Conservation (phyloP, 2,113 vertebrate genomes). For the Amblyopsis rosae region DNA sequence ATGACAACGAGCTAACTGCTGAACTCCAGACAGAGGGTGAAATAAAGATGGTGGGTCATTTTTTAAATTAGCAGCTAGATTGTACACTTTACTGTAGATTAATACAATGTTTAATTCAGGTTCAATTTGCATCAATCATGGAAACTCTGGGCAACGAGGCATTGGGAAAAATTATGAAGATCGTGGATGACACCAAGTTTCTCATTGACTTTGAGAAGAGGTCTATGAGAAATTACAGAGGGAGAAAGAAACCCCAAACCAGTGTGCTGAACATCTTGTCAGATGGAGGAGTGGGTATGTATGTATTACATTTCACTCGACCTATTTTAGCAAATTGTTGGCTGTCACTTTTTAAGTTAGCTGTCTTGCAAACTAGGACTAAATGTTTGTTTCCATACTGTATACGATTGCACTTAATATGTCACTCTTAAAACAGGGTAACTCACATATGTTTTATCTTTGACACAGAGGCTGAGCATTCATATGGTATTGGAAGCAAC, state of each 20-base stretch:
- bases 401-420: too few species aligned
- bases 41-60: slow-evolving; percentile 56
- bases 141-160: slow-evolving; percentile 76
- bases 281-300: slow-evolving; percentile 52
- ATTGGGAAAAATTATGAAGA: slow-evolving; percentile 74
- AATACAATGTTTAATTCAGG: slow-evolving; percentile 39
- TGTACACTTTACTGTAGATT: not conserved
- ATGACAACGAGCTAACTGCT: not conserved
- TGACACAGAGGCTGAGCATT: slow-evolving; percentile 52
- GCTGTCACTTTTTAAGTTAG: not conserved
- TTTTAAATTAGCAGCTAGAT: too few species aligned
- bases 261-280: slow-evolving; percentile 63
- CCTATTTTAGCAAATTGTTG: not conserved
- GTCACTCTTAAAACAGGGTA: too few species aligned
- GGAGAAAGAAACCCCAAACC: slow-evolving; percentile 28
- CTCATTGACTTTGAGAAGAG: slow-evolving; percentile 27
- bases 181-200: slow-evolving; percentile 61
- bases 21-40: slow-evolving; percentile 24
- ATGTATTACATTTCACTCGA: not conserved
- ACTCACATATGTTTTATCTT: not conserved
- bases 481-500: slow-evolving; percentile 35
- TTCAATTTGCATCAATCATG: slow-evolving; percentile 71
- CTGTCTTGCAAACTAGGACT: not conserved
- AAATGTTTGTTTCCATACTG: too few species aligned
- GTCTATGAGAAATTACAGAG: slow-evolving; percentile 26